These are phyloP conservation scores for Spicauda simplicius DNA, from an alignment of 2,888 invertebrate species.

Conservation along the genomic window DNA sequence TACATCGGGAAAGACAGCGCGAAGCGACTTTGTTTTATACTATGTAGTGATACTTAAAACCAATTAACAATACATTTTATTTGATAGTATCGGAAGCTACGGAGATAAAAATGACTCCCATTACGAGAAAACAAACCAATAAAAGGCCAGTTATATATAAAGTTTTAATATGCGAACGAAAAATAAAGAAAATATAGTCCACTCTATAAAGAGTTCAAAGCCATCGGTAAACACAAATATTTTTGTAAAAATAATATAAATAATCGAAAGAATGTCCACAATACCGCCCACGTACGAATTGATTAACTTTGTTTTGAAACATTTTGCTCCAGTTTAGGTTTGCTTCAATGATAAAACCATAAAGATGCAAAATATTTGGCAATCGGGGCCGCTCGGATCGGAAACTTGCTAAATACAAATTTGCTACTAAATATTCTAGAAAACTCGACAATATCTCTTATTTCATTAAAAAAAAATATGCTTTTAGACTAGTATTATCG, in stretches of 20 bases:
- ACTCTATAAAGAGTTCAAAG: constrained; percentile 16
- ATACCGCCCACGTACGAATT: constrained; percentile 57
- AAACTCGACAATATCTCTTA: neutral
- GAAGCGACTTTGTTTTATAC: too few species aligned
- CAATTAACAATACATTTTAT: too few species aligned
- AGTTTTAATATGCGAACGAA: neutral
- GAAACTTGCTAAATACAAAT: neutral
- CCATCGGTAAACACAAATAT: constrained; percentile 18
- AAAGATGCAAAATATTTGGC: constrained; percentile 11
- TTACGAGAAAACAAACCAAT: too few species aligned
- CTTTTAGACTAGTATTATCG: too few species aligned
- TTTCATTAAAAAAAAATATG: too few species aligned
- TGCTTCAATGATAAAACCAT: constrained; percentile 35
- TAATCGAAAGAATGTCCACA: constrained; percentile 50
- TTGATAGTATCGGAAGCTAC: too few species aligned
- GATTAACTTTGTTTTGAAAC: constrained; percentile 58
- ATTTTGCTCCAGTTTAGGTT: constrained; percentile 57
- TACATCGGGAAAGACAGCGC: too few species aligned
- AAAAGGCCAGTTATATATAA: neutral
- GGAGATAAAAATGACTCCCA: too few species aligned
- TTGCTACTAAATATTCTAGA: neutral
- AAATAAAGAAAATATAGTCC: constrained; percentile 12
- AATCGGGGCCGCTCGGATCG: neutral
- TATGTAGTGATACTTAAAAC: too few species aligned
- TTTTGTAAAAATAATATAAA: constrained; percentile 31